These are phyloP conservation scores for Trissonchulus sp. DNA, from an alignment of 2,888 invertebrate genomes.

Conservation along the genomic window DNA sequence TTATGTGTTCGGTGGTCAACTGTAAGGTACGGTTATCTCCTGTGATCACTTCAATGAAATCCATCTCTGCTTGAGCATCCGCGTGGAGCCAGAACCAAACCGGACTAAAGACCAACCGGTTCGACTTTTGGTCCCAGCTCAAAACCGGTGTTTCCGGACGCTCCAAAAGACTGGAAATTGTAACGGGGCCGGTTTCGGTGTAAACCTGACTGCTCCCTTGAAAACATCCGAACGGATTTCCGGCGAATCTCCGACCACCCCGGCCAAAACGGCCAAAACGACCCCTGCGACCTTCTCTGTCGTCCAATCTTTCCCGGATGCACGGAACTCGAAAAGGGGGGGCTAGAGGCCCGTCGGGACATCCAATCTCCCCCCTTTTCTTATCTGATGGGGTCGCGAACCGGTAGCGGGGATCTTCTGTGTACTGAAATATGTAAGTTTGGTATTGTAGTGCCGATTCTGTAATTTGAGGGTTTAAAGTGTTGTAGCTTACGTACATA, in stretches of 20 bases:
- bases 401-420: too few relatives aligned
- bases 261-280: too few relatives aligned
- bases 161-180: background rate
- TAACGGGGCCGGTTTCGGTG: background rate
- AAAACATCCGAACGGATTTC: background rate
- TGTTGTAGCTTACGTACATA: too few relatives aligned
- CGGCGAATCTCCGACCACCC: background rate
- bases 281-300: too few relatives aligned
- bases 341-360: background rate
- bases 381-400: background rate
- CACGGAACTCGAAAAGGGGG: slow-evolving; percentile 1
- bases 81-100: background rate
- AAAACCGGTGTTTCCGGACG: background rate
- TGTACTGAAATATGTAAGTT: too few relatives aligned
- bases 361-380: background rate
- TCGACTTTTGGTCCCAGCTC: background rate
- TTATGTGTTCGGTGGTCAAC: background rate
- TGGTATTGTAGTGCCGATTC: too few relatives aligned
- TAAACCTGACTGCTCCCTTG: background rate
- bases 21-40: background rate
- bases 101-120: background rate
- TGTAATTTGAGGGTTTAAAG: too few relatives aligned
- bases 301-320: background rate
- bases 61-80: background rate
- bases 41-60: background rate